phyloP scores from a whole-genome alignment of 2,113 vertebrate genomes.

The Spermophilus dauricus region DNA sequence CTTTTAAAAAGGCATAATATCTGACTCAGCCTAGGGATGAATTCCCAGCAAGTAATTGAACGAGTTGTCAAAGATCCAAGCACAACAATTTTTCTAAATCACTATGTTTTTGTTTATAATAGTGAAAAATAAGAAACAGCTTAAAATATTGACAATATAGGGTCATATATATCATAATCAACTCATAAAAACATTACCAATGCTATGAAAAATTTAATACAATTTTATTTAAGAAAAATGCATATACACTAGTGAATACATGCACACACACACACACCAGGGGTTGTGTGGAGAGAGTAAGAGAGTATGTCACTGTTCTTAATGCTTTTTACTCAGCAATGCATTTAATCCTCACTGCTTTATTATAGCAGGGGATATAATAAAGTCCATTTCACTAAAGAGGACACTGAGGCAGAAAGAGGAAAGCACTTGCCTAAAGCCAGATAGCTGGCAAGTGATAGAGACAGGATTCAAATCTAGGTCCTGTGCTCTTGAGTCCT shows the following conservation, averaged over 20 bases:
- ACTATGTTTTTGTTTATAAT: neutral
- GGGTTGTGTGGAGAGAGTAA: neutral
- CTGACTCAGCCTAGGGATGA: neutral
- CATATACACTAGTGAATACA: neutral
- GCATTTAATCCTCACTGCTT: neutral
- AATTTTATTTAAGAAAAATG: neutral
- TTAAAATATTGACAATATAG: neutral
- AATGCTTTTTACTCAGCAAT: neutral
- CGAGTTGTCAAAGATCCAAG: neutral
- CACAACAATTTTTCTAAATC: neutral
- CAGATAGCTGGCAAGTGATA: neutral
- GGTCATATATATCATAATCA: neutral
- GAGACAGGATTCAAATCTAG: neutral
- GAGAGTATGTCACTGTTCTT: neutral
- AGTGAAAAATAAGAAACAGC: neutral
- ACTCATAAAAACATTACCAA: neutral
- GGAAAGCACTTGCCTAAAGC: neutral
- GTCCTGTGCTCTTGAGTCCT: neutral
- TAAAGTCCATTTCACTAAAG: neutral
- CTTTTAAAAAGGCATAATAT: neutral
- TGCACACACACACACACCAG: no score
- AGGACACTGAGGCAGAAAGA: conserved; percentile 1
- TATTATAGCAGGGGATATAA: neutral
- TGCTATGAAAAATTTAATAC: neutral
- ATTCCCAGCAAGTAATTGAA: neutral